These are phyloP conservation scores for Molossus alvarezi DNA, from an alignment of 2,797 vertebrate species.

Conservation along the genomic window DNA sequence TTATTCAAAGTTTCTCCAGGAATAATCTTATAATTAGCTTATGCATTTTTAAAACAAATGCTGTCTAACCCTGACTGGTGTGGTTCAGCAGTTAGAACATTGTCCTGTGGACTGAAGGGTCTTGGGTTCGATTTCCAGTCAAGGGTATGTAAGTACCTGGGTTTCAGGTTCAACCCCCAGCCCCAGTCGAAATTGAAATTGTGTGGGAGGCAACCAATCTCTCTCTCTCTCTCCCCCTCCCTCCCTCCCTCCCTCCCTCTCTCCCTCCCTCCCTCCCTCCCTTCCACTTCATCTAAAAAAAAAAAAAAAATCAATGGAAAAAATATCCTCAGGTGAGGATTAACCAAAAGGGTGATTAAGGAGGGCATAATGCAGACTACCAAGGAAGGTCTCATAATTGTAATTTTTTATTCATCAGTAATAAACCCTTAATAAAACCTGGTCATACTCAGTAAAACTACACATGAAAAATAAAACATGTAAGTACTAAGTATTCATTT, in stretches of 20 bases:
- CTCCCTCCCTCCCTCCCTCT: too few relatives aligned
- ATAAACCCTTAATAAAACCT: constrained; percentile 49
- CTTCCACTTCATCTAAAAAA: too few relatives aligned
- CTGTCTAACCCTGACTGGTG: not conserved
- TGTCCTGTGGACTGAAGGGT: not conserved
- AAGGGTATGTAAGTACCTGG: not conserved
- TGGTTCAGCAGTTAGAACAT: not conserved
- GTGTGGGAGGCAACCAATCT: too few relatives aligned
- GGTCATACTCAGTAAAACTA: not conserved
- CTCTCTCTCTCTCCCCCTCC: too few relatives aligned
- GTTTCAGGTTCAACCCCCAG: not conserved
- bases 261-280: too few relatives aligned
- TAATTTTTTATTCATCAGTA: constrained; percentile 75
- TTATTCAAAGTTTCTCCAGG: constrained; percentile 49
- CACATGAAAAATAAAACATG: not conserved
- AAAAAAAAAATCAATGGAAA: too few relatives aligned
- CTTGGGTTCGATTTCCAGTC: not conserved
- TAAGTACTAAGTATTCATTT: not conserved
- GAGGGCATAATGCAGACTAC: constrained; percentile 65
- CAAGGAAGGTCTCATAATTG: constrained; percentile 78
- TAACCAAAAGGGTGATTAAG: constrained; percentile 61
- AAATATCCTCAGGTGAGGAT: too few relatives aligned
- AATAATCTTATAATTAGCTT: constrained; percentile 45
- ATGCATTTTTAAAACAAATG: constrained; percentile 68
- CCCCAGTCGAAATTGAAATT: too few relatives aligned